Evolutionary conservation across 2,888 invertebrate genomes (phyloP).

Genomic region (Drosophila neonasuta): DNA sequence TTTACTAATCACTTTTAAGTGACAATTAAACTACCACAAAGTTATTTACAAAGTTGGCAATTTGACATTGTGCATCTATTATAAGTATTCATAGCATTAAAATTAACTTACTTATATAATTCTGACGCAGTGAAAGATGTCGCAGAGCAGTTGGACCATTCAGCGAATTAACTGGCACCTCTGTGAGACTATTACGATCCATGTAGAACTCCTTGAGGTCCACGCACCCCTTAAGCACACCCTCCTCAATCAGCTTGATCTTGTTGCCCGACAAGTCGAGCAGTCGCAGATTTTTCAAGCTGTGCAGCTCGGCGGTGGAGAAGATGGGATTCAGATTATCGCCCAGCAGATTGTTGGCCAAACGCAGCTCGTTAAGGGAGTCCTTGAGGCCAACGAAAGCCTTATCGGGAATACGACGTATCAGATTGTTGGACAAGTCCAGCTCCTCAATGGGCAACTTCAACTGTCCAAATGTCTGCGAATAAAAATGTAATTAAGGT

Average conservation of each 20-base stretch:
- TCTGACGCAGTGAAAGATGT: constrained; percentile 89
- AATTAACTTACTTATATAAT: constrained; percentile 87
- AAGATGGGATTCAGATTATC: constrained; percentile 95
- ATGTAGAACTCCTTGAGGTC: constrained; percentile 90
- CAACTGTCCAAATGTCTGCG: constrained; percentile 86
- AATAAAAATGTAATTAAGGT: not conserved
- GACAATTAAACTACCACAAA: no score
- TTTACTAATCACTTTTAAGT: no score
- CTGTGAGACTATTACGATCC: constrained; percentile 90
- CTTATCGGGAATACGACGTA: constrained; percentile 90
- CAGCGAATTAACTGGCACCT: constrained; percentile 89
- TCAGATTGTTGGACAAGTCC: constrained; percentile 92
- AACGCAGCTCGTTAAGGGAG: constrained; percentile 87
- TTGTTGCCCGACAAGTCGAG: constrained; percentile 91
- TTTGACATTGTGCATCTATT: no score
- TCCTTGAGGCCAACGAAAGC: constrained; percentile 86
- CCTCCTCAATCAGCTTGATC: constrained; percentile 92
- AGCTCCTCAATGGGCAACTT: constrained; percentile 89
- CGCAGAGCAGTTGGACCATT: constrained; percentile 90
- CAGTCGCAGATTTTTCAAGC: constrained; percentile 87
- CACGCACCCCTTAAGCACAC: constrained; percentile 91
- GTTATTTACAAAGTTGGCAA: no score
- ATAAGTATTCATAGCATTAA: not conserved
- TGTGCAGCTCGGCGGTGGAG: constrained; percentile 92
- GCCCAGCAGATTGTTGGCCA: constrained; percentile 92